phyloP scores from a whole-genome alignment of 2,888 invertebrate species.

The Parnassius glacialis region DNA sequence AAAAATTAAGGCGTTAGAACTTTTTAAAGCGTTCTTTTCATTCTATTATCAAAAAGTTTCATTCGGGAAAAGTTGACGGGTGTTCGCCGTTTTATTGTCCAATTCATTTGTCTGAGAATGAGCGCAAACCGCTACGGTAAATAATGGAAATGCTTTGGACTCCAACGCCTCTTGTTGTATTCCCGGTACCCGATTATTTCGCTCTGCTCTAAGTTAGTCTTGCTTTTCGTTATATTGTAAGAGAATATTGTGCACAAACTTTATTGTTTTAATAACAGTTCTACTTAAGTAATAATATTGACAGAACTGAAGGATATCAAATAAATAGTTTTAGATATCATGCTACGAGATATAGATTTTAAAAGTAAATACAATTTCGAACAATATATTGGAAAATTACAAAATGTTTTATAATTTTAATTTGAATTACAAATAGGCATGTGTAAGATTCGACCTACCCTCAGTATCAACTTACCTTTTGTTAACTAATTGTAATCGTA shows the following conservation, averaged over 20 bases:
- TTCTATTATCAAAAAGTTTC: constrained; percentile 67
- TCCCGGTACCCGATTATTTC: constrained; percentile 58
- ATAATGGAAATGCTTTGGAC: constrained; percentile 56
- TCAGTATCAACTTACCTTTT: too few relatives aligned
- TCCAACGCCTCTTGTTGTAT: constrained; percentile 48
- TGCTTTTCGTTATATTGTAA: constrained; percentile 52
- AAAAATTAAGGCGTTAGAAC: constrained; percentile 56
- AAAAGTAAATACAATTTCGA: too few relatives aligned
- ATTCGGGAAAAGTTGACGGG: constrained; percentile 61
- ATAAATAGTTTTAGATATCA: background rate
- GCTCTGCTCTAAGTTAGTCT: constrained; percentile 63
- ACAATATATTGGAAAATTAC: too few relatives aligned
- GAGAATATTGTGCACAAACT: constrained; percentile 53
- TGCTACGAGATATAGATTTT: too few relatives aligned
- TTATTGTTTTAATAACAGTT: constrained; percentile 40
- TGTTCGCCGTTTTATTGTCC: constrained; percentile 61
- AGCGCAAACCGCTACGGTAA: constrained; percentile 55
- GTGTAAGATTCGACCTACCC: too few relatives aligned
- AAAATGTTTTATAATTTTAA: too few relatives aligned
- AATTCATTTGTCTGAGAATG: constrained; percentile 62
- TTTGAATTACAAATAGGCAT: too few relatives aligned
- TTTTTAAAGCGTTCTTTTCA: constrained; percentile 39
- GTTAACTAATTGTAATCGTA: too few relatives aligned
- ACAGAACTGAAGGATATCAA: constrained; percentile 10
- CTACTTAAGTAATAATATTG: constrained; percentile 21